Evolutionary conservation across 1,140 invertebrate species (phyloP).

Genomic region (Drosophila eugracilis): DNA sequence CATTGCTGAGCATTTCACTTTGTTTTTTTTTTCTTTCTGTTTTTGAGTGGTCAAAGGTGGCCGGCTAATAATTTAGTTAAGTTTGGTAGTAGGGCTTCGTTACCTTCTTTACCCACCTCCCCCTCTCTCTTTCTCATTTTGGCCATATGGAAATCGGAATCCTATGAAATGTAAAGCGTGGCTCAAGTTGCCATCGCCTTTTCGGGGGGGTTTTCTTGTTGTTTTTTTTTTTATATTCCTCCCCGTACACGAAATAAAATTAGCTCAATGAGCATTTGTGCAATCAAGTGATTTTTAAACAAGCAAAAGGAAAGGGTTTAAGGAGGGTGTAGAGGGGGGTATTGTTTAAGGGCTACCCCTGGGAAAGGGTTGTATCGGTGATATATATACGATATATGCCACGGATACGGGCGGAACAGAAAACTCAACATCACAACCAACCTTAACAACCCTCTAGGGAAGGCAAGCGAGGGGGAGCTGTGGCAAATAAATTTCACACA

Average conservation of each 20-base stretch:
- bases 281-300: conserved; percentile 82
- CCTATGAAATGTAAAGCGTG: conserved; percentile 73
- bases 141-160: conserved; percentile 65
- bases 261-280: conserved; percentile 83
- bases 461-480: conserved; percentile 35
- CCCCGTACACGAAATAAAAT: conserved; percentile 66
- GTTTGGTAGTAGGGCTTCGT: conserved; percentile 47
- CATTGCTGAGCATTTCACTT: conserved; percentile 35
- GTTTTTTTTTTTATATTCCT: conserved; percentile 11
- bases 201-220: neutral
- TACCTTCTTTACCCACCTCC: neutral
- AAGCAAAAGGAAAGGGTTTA: conserved; percentile 39
- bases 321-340: no score
- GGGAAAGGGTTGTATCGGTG: conserved; percentile 41
- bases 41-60: conserved; percentile 18
- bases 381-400: no score
- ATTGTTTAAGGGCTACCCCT: conserved; percentile 46
- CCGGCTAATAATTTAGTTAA: conserved; percentile 53
- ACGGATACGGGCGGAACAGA: conserved; percentile 16
- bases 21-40: no score
- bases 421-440: neutral
- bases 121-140: no score
- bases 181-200: conserved; percentile 57
- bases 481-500: conserved; percentile 82
- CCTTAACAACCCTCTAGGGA: conserved; percentile 19